Conservation (phyloP, 1,140 invertebrate genomes). For the Penaeus vannamei region DNA sequence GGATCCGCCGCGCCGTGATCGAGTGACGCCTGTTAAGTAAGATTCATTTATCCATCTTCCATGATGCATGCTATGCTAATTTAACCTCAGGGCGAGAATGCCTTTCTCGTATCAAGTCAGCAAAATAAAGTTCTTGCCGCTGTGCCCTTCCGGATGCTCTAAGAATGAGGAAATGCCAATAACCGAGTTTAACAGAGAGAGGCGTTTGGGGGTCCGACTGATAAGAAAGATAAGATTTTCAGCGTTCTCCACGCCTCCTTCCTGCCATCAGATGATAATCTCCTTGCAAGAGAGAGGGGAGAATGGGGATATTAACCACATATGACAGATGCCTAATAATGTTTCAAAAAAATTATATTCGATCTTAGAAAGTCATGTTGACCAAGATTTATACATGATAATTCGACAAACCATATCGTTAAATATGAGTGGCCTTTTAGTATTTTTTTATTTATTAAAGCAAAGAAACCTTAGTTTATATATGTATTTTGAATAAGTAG, state of each 20-base stretch:
- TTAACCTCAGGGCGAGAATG: background rate
- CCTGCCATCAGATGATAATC: too few species aligned
- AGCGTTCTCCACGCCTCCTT: too few species aligned
- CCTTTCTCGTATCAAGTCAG: too few species aligned
- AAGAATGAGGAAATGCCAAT: slow-evolving; percentile 31
- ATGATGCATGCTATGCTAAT: background rate
- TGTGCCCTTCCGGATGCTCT: background rate
- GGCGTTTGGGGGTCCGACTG: too few species aligned
- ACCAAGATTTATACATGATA: background rate
- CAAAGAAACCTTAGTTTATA: too few species aligned
- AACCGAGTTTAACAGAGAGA: slow-evolving; percentile 43
- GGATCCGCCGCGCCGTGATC: background rate
- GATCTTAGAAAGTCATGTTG: background rate
- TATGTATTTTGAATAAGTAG: too few species aligned
- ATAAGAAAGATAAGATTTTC: too few species aligned
- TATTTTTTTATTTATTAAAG: too few species aligned
- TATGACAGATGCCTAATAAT: background rate
- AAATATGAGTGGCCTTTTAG: too few species aligned
- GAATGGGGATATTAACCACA: background rate
- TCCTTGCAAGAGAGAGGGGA: too few species aligned
- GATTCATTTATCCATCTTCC: too few species aligned
- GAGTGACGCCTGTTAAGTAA: too few species aligned
- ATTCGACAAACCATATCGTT: background rate
- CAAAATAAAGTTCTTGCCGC: background rate
- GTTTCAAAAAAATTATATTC: background rate